Conservation (phyloP, 2,113 vertebrate genomes). For the Caloenas nicobarica region DNA sequence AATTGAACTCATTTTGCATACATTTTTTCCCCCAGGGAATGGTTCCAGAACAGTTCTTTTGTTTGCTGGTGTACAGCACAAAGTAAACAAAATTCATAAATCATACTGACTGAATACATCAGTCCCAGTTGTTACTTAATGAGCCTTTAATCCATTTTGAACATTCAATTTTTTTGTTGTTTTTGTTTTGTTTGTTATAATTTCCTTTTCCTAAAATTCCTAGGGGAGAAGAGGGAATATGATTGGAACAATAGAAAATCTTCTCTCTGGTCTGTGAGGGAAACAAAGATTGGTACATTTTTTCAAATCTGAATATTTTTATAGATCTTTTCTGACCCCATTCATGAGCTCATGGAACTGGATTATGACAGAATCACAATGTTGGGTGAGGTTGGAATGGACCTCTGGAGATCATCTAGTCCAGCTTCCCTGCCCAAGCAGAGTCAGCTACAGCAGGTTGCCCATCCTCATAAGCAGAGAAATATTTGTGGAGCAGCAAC, state of each 20-base stretch:
- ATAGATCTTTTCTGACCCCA: neutral
- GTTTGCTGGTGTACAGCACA: neutral
- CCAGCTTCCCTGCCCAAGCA: no score
- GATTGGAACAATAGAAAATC: neutral
- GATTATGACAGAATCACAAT: neutral
- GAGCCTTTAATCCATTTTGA: constrained; percentile 10
- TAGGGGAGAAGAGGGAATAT: neutral
- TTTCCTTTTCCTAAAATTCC: neutral
- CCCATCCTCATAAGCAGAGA: neutral
- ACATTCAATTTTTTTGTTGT: neutral
- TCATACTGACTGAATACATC: constrained; percentile 26
- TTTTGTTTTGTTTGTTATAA: neutral
- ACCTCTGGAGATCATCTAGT: neutral
- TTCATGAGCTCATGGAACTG: neutral
- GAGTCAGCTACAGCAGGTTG: neutral
- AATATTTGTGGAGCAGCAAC: neutral
- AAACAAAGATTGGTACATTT: neutral
- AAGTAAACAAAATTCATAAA: constrained; percentile 19
- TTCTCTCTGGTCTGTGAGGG: neutral
- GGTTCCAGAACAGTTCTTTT: neutral
- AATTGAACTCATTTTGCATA: neutral
- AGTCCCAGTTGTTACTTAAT: constrained; percentile 19
- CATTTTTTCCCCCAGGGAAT: neutral
- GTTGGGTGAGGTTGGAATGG: neutral
- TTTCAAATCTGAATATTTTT: neutral